Conservation (phyloP, 2,797 vertebrate genomes). For the Peromyscus aztecus region DNA sequence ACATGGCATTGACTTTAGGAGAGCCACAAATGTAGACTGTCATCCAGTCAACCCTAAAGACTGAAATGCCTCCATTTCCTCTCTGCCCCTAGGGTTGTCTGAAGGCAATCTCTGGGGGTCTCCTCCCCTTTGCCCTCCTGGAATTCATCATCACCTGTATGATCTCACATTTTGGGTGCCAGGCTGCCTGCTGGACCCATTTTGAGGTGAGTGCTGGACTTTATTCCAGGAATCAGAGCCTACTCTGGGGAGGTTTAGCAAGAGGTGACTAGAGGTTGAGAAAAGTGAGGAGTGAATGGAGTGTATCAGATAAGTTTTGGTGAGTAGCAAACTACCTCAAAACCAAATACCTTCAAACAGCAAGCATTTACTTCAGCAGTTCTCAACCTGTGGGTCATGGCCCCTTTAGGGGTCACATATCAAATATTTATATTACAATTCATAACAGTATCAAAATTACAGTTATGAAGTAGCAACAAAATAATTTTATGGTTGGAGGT, state of each 20-base stretch:
- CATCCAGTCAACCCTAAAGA: not conserved
- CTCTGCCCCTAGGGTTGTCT: fast-evolving
- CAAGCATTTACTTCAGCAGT: not conserved
- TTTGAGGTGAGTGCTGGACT: slow-evolving; percentile 23
- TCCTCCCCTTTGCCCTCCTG: slow-evolving; percentile 56
- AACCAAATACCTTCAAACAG: not conserved
- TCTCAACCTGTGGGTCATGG: not conserved
- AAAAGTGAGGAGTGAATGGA: not conserved
- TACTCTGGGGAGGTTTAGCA: not conserved
- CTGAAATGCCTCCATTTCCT: not conserved
- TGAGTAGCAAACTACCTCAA: not conserved
- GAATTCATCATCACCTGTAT: slow-evolving; percentile 58
- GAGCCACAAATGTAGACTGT: not conserved
- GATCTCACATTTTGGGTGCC: slow-evolving; percentile 34
- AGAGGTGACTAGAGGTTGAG: not conserved
- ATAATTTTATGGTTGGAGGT: not conserved
- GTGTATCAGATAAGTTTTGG: not conserved
- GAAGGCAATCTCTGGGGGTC: fast-evolving
- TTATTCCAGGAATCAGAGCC: not conserved
- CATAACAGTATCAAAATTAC: not conserved
- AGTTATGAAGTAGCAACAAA: not conserved
- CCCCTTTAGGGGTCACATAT: not conserved
- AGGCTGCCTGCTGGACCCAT: slow-evolving; percentile 13
- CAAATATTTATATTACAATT: not conserved
- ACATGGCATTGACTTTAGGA: not conserved